phyloP scores from a whole-genome alignment of 2,113 vertebrate species.

The Bagarius yarrelli region DNA sequence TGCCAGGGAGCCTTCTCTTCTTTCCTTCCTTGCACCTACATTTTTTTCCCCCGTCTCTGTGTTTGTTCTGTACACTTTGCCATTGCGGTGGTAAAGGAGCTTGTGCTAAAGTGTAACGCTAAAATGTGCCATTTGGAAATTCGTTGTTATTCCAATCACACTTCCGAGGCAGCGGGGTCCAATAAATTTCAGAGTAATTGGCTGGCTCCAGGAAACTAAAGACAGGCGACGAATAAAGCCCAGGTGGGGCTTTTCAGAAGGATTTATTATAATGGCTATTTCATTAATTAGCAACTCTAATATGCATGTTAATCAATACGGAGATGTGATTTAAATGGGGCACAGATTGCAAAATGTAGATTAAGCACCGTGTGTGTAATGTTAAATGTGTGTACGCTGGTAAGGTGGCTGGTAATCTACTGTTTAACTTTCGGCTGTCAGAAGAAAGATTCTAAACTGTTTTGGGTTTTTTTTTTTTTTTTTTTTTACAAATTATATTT shows the following conservation, averaged over 20 bases:
- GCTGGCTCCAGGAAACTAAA: slow-evolving; percentile 69
- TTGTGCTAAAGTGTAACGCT: too few relatives aligned
- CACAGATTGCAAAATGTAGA: slow-evolving; percentile 47
- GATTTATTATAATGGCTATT: slow-evolving; percentile 63
- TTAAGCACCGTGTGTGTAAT: slow-evolving; percentile 21
- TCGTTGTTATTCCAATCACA: slow-evolving; percentile 80
- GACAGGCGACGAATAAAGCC: slow-evolving; percentile 56
- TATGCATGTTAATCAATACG: slow-evolving; percentile 58
- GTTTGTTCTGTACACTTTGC: slow-evolving; percentile 47
- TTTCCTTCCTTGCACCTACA: slow-evolving; percentile 47
- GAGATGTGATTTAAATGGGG: slow-evolving; percentile 55
- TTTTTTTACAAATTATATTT: not conserved
- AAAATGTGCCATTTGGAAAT: slow-evolving; percentile 65
- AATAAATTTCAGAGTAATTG: slow-evolving; percentile 77
- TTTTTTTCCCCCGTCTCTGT: slow-evolving; percentile 38
- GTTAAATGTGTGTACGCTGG: slow-evolving; percentile 19
- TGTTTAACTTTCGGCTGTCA: slow-evolving; percentile 10
- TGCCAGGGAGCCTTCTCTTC: slow-evolving; percentile 49
- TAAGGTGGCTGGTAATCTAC: not conserved
- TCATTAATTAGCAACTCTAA: slow-evolving; percentile 73
- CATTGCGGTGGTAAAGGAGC: slow-evolving; percentile 56
- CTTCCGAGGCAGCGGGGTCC: slow-evolving; percentile 70
- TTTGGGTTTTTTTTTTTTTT: not conserved
- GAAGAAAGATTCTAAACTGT: not conserved
- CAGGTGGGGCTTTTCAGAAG: slow-evolving; percentile 63